These are phyloP conservation scores for Suricata suricatta DNA, from an alignment of 2,113 vertebrate species.

Conservation along the genomic window DNA sequence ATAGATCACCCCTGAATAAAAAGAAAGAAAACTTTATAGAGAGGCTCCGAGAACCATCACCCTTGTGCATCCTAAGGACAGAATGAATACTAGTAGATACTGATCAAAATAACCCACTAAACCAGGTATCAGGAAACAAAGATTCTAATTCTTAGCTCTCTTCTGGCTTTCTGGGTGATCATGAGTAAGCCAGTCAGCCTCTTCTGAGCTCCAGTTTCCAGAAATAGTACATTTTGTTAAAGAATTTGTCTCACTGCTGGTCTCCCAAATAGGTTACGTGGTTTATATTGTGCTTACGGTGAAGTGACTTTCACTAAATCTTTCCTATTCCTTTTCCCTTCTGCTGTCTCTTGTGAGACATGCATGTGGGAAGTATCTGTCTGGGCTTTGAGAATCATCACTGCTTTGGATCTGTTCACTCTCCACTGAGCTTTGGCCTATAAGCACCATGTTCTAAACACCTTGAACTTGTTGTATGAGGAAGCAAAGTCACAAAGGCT, in stretches of 20 bases:
- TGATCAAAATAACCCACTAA: constrained; percentile 9
- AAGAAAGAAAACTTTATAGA: constrained; percentile 23
- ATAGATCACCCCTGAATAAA: background rate
- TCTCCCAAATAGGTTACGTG: background rate
- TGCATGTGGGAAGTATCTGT: background rate
- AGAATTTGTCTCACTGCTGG: background rate
- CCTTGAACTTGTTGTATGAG: background rate
- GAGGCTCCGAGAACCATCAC: background rate
- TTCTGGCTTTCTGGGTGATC: background rate
- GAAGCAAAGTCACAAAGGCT: constrained; percentile 32
- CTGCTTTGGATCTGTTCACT: background rate
- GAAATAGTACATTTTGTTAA: background rate
- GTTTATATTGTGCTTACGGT: background rate
- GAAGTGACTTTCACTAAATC: background rate
- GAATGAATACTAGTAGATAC: background rate
- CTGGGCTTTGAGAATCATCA: background rate
- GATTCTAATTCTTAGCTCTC: background rate
- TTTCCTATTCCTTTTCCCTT: background rate
- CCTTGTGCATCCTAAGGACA: background rate
- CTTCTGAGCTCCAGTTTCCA: background rate
- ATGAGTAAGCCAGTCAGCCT: background rate
- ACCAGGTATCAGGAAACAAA: background rate
- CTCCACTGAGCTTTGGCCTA: background rate
- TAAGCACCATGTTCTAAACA: background rate
- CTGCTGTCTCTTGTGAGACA: background rate